phyloP scores from a whole-genome alignment of 2,113 vertebrate genomes.

The Sylvia atricapilla region DNA sequence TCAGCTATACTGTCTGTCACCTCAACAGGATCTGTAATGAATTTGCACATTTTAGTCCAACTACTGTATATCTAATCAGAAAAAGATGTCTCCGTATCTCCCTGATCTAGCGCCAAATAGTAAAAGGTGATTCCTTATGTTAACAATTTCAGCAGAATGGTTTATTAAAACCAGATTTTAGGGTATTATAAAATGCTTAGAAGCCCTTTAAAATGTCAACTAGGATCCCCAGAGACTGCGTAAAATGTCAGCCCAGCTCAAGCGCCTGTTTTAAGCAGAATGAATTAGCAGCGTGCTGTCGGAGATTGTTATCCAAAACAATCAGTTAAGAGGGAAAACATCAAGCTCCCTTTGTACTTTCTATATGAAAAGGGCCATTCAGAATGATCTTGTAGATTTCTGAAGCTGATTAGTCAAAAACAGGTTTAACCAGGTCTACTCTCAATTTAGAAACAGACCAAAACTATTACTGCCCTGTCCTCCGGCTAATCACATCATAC shows the following conservation, averaged over 20 bases:
- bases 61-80: conserved; percentile 98
- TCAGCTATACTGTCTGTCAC: conserved; percentile 66
- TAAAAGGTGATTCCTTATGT: conserved; percentile 89
- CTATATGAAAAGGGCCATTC: conserved; percentile 69
- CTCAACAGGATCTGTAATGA: conserved; percentile 83
- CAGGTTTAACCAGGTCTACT: conserved; percentile 51
- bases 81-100: conserved; percentile 90
- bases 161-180: conserved; percentile 99
- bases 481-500: conserved; percentile 50
- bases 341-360: conserved; percentile 76
- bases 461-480: conserved; percentile 54
- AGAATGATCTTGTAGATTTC: conserved; percentile 67
- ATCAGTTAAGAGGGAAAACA: conserved; percentile 85
- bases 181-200: conserved; percentile 98
- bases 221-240: conserved; percentile 89
- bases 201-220: conserved; percentile 99
- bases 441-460: conserved; percentile 56
- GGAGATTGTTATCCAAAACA: conserved; percentile 88
- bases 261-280: conserved; percentile 97
- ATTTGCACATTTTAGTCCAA: conserved; percentile 86
- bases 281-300: conserved; percentile 94
- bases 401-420: conserved; percentile 62
- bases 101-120: conserved; percentile 79
- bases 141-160: conserved; percentile 85
- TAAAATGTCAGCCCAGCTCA: conserved; percentile 95